Evolutionary conservation across 2,888 invertebrate species (phyloP).

Genomic region (Nyleta sp.): DNA sequence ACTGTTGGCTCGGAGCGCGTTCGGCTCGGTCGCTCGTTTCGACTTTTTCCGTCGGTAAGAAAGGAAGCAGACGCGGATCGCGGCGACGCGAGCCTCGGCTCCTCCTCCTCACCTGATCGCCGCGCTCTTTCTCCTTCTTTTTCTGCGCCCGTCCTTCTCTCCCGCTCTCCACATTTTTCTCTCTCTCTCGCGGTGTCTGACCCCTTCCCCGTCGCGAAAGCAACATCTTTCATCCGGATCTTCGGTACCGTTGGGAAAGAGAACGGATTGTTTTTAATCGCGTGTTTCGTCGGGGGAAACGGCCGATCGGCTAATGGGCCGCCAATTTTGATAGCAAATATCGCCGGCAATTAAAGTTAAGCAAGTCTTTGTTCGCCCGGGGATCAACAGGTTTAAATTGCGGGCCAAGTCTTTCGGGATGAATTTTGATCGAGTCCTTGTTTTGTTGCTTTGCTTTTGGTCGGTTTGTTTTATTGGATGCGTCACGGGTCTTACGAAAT

Average conservation of each 20-base stretch:
- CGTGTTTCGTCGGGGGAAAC: background rate
- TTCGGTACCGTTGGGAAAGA: constrained; percentile 14
- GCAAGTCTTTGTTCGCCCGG: background rate
- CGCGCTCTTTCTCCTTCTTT: constrained; percentile 17
- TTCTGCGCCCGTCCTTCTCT: background rate
- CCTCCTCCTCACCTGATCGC: constrained; percentile 54
- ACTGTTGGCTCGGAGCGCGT: constrained; percentile 41
- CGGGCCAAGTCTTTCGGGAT: background rate
- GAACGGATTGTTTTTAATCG: constrained; percentile 22
- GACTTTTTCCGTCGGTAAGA: constrained; percentile 61
- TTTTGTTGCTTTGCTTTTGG: background rate
- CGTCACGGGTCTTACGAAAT: too few species aligned
- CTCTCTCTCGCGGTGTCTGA: background rate
- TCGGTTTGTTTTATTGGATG: background rate
- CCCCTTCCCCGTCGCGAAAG: constrained; percentile 4
- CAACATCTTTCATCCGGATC: constrained; percentile 32
- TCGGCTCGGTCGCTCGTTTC: constrained; percentile 39
- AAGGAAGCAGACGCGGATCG: constrained; percentile 45
- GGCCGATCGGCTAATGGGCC: background rate
- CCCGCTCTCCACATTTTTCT: background rate
- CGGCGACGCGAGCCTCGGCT: constrained; percentile 42
- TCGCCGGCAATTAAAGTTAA: background rate
- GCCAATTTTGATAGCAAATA: background rate
- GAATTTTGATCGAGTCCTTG: too few species aligned
- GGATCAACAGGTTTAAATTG: background rate